Conservation (phyloP, 2,888 invertebrate genomes). For the Idaea biselata region DNA sequence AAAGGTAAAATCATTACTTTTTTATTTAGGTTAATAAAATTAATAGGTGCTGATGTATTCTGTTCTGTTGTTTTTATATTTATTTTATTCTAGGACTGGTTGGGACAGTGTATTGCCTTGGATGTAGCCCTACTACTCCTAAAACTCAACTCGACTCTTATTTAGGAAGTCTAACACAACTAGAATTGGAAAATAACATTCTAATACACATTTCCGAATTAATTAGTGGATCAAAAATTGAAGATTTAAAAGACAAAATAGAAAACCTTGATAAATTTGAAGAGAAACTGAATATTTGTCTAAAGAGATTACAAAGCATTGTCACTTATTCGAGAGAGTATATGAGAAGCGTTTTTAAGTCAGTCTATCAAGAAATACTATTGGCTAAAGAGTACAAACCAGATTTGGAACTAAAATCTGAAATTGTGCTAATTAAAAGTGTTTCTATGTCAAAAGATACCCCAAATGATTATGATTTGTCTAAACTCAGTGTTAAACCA, state of each 20-base stretch:
- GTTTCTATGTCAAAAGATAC: conserved; percentile 30
- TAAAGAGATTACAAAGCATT: conserved; percentile 28
- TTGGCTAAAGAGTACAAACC: conserved; percentile 43
- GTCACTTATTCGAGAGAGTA: conserved; percentile 40
- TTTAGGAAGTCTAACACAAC: conserved; percentile 36
- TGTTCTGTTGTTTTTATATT: conserved; percentile 1
- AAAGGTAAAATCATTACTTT: conserved; percentile 47
- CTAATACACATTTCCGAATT: conserved; percentile 38
- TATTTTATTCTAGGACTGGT: conserved; percentile 42
- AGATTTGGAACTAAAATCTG: conserved; percentile 40
- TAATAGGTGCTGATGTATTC: too few species aligned
- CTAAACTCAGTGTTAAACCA: conserved; percentile 42
- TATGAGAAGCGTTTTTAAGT: conserved; percentile 34
- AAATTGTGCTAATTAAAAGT: conserved; percentile 48
- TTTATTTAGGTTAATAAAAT: conserved; percentile 3
- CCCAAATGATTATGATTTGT: conserved; percentile 46
- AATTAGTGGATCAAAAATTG: conserved; percentile 29
- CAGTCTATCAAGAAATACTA: conserved; percentile 39
- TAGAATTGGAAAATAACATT: conserved; percentile 39
- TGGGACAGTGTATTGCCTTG: conserved; percentile 51
- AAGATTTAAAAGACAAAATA: conserved; percentile 29
- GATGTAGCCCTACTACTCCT: conserved; percentile 52
- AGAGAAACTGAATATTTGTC: conserved; percentile 35
- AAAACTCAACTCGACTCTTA: conserved; percentile 40
- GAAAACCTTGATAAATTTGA: conserved; percentile 31